Evolutionary conservation across 2,113 vertebrate genomes (phyloP).

Genomic region (Ochotona princeps): DNA sequence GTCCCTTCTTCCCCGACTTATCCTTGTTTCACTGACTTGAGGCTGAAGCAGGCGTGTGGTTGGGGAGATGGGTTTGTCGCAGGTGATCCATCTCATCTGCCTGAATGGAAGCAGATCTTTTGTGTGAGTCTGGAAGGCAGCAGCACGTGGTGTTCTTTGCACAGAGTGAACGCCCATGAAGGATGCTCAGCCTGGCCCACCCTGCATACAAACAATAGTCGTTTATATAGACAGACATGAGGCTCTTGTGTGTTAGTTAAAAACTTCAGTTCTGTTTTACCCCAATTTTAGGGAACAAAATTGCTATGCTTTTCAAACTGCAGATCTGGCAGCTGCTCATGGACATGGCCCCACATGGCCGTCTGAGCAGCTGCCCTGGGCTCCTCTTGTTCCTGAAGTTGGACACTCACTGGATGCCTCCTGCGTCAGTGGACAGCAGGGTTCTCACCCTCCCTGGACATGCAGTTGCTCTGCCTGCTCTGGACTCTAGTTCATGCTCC

Average conservation of each 20-base stretch:
- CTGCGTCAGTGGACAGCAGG: no score
- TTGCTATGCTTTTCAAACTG: background rate
- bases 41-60: background rate
- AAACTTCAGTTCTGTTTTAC: background rate
- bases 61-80: background rate
- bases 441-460: background rate
- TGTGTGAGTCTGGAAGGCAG: accelerated
- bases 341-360: background rate
- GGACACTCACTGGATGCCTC: background rate
- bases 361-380: no score
- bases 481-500: background rate
- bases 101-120: background rate
- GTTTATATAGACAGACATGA: background rate
- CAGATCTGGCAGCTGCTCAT: background rate
- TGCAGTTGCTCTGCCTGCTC: accelerated
- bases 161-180: background rate
- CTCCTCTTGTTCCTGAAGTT: background rate
- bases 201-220: background rate
- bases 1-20: background rate
- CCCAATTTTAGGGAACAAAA: background rate
- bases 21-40: background rate
- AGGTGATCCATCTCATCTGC: accelerated
- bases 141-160: accelerated
- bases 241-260: background rate
- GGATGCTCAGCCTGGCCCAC: accelerated